Conservation (phyloP, 2,888 invertebrate genomes). For the Polia nebulosa region DNA sequence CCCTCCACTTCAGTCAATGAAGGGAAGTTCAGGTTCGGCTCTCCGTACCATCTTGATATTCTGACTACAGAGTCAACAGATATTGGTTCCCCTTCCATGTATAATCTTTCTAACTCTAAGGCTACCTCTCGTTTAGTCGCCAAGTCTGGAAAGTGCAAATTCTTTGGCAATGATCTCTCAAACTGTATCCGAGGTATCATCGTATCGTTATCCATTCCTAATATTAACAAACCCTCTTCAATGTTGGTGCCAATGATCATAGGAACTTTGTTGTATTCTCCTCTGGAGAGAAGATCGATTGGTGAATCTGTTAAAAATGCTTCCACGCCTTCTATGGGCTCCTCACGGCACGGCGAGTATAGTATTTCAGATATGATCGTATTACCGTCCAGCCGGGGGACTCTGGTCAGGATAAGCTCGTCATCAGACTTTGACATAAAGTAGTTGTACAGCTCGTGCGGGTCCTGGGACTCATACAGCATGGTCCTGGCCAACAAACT, state of each 20-base stretch:
- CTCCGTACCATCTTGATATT: constrained; percentile 78
- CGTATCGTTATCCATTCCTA: constrained; percentile 77
- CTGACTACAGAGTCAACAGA: constrained; percentile 74
- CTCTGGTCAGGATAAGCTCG: constrained; percentile 79
- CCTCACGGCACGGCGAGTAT: constrained; percentile 81
- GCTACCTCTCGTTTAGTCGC: constrained; percentile 69
- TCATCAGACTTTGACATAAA: constrained; percentile 77
- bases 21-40: constrained; percentile 73
- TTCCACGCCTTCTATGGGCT: constrained; percentile 78
- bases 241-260: constrained; percentile 79
- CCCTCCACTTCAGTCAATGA: constrained; percentile 78
- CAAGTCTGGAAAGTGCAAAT: constrained; percentile 74
- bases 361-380: constrained; percentile 76
- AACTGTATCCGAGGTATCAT: constrained; percentile 73
- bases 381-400: constrained; percentile 78
- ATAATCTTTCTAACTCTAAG: constrained; percentile 77
- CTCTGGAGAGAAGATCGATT: constrained; percentile 73
- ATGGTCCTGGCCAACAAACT: constrained; percentile 80
- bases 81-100: constrained; percentile 78
- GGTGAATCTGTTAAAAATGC: constrained; percentile 81
- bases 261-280: constrained; percentile 82
- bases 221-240: constrained; percentile 80
- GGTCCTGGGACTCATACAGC: constrained; percentile 75
- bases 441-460: constrained; percentile 77
- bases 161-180: constrained; percentile 79